These are phyloP conservation scores for Prorops nasuta DNA, from an alignment of 1,140 invertebrate species.

Conservation along the genomic window DNA sequence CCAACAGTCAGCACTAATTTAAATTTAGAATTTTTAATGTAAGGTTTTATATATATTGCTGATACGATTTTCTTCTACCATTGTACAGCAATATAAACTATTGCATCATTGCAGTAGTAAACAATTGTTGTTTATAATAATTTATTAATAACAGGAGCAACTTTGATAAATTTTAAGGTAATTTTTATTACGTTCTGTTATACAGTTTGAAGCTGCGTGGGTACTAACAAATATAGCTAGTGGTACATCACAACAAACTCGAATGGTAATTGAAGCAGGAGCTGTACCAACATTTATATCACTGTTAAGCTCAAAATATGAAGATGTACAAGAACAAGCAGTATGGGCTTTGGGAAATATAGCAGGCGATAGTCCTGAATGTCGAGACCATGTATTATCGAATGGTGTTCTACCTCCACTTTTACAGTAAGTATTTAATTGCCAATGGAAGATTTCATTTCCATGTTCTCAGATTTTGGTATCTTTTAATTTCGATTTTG, in stretches of 20 bases:
- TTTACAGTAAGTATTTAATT: conserved; percentile 68
- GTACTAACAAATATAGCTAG: conserved; percentile 97
- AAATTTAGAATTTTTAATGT: too few species aligned
- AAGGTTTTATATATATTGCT: too few species aligned
- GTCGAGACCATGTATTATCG: conserved; percentile 86
- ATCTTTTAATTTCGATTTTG: background rate
- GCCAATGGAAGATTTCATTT: background rate
- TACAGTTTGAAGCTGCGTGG: conserved; percentile 97
- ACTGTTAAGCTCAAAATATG: conserved; percentile 76
- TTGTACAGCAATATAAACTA: too few species aligned
- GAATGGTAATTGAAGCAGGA: conserved; percentile 89
- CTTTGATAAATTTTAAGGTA: too few species aligned
- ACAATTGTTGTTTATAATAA: too few species aligned
- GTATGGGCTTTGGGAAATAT: conserved; percentile 97
- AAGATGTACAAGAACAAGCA: conserved; percentile 95
- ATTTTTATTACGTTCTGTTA: conserved; percentile 17
- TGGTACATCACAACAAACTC: conserved; percentile 91
- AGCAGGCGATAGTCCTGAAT: conserved; percentile 91
- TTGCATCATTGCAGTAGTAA: too few species aligned
- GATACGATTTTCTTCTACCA: too few species aligned
- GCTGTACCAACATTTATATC: conserved; percentile 91
- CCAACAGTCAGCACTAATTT: too few species aligned
- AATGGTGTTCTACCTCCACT: conserved; percentile 84
- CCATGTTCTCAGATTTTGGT: background rate
- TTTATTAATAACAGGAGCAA: too few species aligned